Percentiles rank a stretch among this genome's conserved stretches.
These are phyloP conservation scores for Porites lutea DNA, from an alignment of 64 coral and sea anemone species.

Conservation along the genomic window DNA sequence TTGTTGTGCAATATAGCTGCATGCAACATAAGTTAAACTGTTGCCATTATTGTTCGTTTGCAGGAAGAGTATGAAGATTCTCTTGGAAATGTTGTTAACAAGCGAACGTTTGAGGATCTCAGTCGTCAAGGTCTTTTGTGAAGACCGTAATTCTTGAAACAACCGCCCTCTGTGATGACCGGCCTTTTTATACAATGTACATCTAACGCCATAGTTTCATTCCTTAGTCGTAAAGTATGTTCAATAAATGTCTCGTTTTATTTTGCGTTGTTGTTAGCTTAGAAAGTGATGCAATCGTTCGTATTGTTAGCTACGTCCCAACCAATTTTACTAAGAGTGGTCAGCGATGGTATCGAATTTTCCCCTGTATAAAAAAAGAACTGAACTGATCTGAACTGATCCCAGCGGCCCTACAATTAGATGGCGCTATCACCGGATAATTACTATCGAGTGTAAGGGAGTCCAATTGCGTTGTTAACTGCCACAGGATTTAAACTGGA, in stretches of 20 bases:
- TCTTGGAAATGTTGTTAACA: constrained; percentile 91
- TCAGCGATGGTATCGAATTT: too few relatives aligned
- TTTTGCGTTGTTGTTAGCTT: background rate
- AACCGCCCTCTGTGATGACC: background rate
- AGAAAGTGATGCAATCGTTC: too few relatives aligned
- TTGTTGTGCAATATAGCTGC: too few relatives aligned
- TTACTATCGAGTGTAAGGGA: too few relatives aligned
- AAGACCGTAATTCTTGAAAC: background rate
- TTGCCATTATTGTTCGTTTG: background rate
- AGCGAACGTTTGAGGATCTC: constrained; percentile 95
- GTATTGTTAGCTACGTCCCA: too few relatives aligned
- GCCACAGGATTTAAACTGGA: too few relatives aligned
- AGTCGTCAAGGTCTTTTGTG: constrained; percentile 93
- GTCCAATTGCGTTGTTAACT: too few relatives aligned
- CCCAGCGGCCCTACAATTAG: too few relatives aligned
- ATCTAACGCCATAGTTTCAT: constrained; percentile 4
- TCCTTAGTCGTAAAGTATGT: constrained; percentile 23
- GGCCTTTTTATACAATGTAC: background rate
- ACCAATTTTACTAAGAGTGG: too few relatives aligned
- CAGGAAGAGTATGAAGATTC: constrained; percentile 99
- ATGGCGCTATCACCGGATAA: too few relatives aligned
- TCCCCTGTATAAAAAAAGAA: too few relatives aligned
- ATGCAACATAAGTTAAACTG: background rate
- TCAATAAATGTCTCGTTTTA: constrained; percentile 1
- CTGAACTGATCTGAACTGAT: too few relatives aligned